Evolutionary conservation across 2,113 vertebrate species (phyloP), one percentile per base, ranked within the genome.

Genomic region (Bombycilla garrulus): DNA sequence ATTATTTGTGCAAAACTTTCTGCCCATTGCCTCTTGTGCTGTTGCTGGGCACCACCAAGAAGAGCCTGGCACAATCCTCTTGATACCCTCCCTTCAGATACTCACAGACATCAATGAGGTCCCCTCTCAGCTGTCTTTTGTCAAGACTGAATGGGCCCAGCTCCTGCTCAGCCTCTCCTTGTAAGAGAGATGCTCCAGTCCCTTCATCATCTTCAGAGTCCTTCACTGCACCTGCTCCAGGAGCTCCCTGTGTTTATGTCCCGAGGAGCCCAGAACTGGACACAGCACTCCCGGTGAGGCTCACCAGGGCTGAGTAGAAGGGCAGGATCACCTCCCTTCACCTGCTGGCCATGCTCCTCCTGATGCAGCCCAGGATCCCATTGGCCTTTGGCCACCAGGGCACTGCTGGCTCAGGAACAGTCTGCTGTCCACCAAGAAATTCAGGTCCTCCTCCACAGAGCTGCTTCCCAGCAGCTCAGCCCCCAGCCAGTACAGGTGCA

Each of bases 401-500:
- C 10, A 17, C 20, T 35, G 15, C 29, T 62, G 29, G 5, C 21
- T 48, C 65, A 47, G 0, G 40, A 29, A 62, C 11, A 48, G 11
- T 15, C 56, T 40, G 29, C 1, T 22, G 14, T 47, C 3, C 29
- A 18, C 5, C 20, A 64, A 29, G 5, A 56, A 7, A 1, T 3
- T 10, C 38, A 45, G 16, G 5, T 26, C 21, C 21, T 56, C 64
- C 57, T 64, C 35, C 14, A 4, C 16, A 80, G 40, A 62, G 11
- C 13, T 54, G 15, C 0, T 54, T 40, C 2, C 6, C 24, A 79
- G 47, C 10, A 70, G 28, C 4, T 36, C 45, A 69, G 19, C 5
- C 6, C 3, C 19, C n/a, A 54, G 15, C 5, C 56, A 1, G 5
- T 47, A 0, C 12, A 35, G 15, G 10, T 54, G 1, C 19, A 2